Evolutionary conservation across 2,797 vertebrate species (phyloP), one percentile per base, ranked within the genome.

Genomic region (Micromesistius poutassou): DNA sequence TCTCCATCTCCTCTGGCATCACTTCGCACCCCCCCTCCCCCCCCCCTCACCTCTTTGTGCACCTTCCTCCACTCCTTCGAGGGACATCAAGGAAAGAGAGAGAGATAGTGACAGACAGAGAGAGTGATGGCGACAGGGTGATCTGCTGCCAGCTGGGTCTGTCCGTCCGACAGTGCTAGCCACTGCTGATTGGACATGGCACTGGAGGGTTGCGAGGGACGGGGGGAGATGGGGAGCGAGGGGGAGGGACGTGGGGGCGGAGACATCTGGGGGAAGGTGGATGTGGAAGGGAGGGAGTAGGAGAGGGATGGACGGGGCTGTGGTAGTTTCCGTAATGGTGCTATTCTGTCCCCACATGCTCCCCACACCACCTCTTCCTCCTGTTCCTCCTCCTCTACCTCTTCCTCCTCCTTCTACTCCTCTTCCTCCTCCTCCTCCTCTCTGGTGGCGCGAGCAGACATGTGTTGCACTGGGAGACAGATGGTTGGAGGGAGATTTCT

Each of bases 401-500:
- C 71, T 71, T 86, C 85, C 79, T 83, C 79, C 76, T 81, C 76
- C 74, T 78, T 46, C 40, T 3, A 1, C 71, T 22, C 19, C 19
- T 22, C 33, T 71, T 85, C 84, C 85, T 86, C 78, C 79, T 66
- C 78, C 83, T 87, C 76, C 3, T 68, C 62, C 12, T 81, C 82
- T 82, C 82, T 36, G 30, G 82, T 75, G 87, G 87, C 79, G 74
- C 73, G 80, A 85, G 75, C 79, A 86, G 80, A 75, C 84, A 83
- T 89, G 85, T 84, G 86, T 84, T 87, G 81, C 74, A 6, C 76
- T 80, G 82, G 81, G 80, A 87, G 86, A 91, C 91, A 92, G 91
- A 92, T 92, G 91, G 91, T 87, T 90, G 79, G 86, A 83, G 87
- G 85, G 82, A 84, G 83, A 82, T 87, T 90, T 89, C n/a, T 79